Evolutionary conservation across 2,797 vertebrate genomes (phyloP).

Genomic region (Eospalax fontanierii): DNA sequence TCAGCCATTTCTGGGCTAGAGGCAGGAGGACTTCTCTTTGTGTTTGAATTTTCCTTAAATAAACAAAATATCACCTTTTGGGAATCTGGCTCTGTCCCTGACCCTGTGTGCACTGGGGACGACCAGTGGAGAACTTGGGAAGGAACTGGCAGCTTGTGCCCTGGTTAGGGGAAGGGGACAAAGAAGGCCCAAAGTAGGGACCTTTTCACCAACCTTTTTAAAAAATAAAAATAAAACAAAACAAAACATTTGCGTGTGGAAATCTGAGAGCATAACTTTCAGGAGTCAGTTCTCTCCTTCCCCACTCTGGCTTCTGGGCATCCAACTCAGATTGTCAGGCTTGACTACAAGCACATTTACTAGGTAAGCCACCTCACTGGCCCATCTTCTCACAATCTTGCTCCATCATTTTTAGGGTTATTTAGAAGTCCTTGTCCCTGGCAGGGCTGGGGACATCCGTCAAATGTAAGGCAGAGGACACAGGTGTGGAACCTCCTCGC

Average conservation of each 20-base stretch:
- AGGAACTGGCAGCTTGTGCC: neutral
- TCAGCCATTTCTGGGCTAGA: neutral
- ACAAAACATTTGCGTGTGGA: neutral
- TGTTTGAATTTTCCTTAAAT: conserved; percentile 56
- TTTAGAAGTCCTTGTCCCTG: neutral
- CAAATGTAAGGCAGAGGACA: neutral
- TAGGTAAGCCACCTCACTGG: neutral
- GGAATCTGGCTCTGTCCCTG: conserved; percentile 63
- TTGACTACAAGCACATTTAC: neutral
- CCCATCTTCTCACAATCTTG: neutral
- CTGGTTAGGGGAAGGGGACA: neutral
- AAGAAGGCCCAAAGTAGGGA: neutral
- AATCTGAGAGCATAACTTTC: neutral
- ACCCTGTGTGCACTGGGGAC: neutral
- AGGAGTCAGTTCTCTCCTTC: neutral
- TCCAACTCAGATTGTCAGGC: neutral
- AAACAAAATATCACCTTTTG: conserved; percentile 60
- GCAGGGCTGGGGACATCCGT: neutral
- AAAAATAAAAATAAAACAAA: too few species aligned
- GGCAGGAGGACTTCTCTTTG: neutral
- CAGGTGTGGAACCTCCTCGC: neutral
- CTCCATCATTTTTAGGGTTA: neutral
- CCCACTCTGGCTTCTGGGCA: neutral
- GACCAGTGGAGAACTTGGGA: conserved; percentile 31
- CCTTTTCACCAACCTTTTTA: neutral